Base-by-base conservation (phyloP, 1,140 invertebrate species). In the Meteorus sp. region DNA sequence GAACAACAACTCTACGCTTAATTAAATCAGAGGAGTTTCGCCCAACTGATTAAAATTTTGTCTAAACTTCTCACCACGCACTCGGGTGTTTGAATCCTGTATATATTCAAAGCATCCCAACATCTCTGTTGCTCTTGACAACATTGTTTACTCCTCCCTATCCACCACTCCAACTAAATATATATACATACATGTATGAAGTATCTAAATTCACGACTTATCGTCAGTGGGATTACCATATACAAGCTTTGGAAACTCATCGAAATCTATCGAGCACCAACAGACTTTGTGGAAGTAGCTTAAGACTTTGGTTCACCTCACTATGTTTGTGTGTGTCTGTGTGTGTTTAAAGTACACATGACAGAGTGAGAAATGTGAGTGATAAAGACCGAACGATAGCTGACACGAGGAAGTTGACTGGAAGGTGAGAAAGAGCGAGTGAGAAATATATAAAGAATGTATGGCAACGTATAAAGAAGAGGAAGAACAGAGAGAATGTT, bases 231-330 rank as follows among this genome's bases (percentile, higher is more conserved):
- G 54, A 55, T 52, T 56, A 61, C 23, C 52, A 25, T 23, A 60
- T 51, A 23, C 31, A 11, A 55, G 44, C 11, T 39, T 44, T 56
- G 43, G 48, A 56, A 60, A 60, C 52, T 60, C 43, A 19, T 3
- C 41, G 22, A 50, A 60, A 60, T 60, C 59, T 55, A 60, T 60
- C 55, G 29, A 6, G 29, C 41, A 20, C 39, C 31, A 29, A 23
- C 7, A 43, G 45, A 60, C 45, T 50, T 60, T 68, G 66, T 66
- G 66, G 59, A 59, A 60, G 52, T 33, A 45, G 64, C 66, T 66
- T 66, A 64, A 66, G 9, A 47, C 48, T 56, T 52, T 51, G 54
- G 61, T 45, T 51, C 62, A 48, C 56, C 41, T 31, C 52, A 23
- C 29, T 11, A 8, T 25, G 52, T 1, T 20, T 22, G 13, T 35